Conservation (phyloP, 1,140 invertebrate species). For the Lasioglossum albipes region DNA sequence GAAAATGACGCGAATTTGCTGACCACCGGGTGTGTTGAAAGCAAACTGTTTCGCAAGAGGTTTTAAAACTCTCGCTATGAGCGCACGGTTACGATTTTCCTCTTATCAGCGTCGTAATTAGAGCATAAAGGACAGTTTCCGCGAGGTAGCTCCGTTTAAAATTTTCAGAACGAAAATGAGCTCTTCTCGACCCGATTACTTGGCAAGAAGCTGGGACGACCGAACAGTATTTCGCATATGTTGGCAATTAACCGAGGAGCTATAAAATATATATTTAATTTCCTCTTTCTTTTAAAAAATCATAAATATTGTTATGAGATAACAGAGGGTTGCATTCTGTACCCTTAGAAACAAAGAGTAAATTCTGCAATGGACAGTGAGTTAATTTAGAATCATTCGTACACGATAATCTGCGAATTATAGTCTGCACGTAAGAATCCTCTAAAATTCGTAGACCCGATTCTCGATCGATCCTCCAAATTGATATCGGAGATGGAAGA, state of each 20-base stretch:
- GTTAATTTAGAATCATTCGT: too few species aligned
- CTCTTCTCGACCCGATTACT: conserved; percentile 5
- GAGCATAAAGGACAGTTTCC: background rate
- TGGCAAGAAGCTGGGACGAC: background rate
- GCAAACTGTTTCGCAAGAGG: background rate
- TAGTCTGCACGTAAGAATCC: too few species aligned
- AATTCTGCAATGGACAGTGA: too few species aligned
- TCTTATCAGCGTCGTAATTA: conserved; percentile 26
- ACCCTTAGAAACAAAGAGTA: too few species aligned
- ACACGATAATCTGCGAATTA: too few species aligned
- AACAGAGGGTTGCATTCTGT: too few species aligned
- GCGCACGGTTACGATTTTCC: conserved; percentile 18
- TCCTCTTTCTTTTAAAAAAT: too few species aligned
- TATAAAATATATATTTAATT: background rate
- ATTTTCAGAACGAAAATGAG: conserved; percentile 28
- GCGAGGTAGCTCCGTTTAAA: conserved; percentile 15
- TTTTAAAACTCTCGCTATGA: background rate
- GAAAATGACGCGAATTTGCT: background rate
- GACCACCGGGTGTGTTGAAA: background rate
- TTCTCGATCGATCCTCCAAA: too few species aligned
- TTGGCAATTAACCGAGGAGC: background rate
- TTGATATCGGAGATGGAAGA: too few species aligned
- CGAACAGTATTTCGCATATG: background rate
- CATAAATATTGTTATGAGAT: too few species aligned
- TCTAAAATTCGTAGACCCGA: too few species aligned